Evolutionary conservation across 2,888 invertebrate genomes (phyloP), one percentile per base, ranked within the genome.

Genomic region (Prenolepis imparis): DNA sequence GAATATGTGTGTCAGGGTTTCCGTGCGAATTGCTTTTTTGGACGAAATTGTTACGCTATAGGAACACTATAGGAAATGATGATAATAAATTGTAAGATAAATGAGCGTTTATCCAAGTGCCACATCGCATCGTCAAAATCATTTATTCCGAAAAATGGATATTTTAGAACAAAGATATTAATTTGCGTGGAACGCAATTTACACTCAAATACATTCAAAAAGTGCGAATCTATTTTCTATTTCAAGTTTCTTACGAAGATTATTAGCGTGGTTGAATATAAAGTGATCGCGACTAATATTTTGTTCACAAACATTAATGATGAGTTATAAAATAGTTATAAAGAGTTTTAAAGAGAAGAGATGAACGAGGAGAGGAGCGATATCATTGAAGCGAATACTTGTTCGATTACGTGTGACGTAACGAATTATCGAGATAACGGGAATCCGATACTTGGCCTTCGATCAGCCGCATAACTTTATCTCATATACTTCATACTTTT

Each of bases 1-100:
- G 90, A 90, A 91, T 91, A 82, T 89, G 84, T 92, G 89, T 92
- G 89, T 91, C 91, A 92, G 89, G 90, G 88, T 87, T 88, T 36
- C 68, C 57, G 55, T 59, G 12, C 48, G 52, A 83, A 18, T 68
- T 64, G 48, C 55, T 68, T 74, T 44, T 61, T 61, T 63, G 24
- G 59, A 48, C 44, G 6, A 55, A 52, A 12, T 61, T 57, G 18
- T 24, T 48, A 36, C 6, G 12, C 28, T 61, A 21, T 28, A 24
- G 12, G 0, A 39, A 39, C 44, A 5, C 1, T 4, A 8, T 44
- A 36, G 36, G 28, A 61, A 44, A 41, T 24, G 15, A 68, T 11
- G 28, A 28, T 28, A 0, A 28, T 28, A 0, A 41, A 68, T 68
- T 18, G 21, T 15, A 15, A 70, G 3, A 6, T 32, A 15, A 39